phyloP scores from a whole-genome alignment of 2,888 invertebrate genomes.

The Gandaritis pyraliata region DNA sequence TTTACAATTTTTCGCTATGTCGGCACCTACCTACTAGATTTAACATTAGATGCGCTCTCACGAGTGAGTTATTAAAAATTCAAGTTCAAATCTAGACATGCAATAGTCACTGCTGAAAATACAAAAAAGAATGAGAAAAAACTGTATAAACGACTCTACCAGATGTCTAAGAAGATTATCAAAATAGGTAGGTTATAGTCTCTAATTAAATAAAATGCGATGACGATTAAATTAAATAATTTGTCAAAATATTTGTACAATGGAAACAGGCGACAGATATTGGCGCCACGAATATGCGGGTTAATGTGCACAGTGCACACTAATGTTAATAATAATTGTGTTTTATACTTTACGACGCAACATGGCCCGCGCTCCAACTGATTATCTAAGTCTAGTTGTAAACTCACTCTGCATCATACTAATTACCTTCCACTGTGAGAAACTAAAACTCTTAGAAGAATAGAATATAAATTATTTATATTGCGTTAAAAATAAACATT shows the following conservation, averaged over 20 bases:
- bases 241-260: conserved; percentile 39
- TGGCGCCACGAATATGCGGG: conserved; percentile 73
- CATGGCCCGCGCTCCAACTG: conserved; percentile 44
- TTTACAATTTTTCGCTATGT: not conserved
- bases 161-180: too few relatives aligned
- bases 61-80: conserved; percentile 2
- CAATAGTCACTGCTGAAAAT: not conserved
- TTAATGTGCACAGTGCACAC: conserved; percentile 61
- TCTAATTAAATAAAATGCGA: too few relatives aligned
- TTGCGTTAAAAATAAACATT: too few relatives aligned
- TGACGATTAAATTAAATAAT: too few relatives aligned
- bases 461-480: not conserved
- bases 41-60: conserved; percentile 5
- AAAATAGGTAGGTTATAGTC: too few relatives aligned
- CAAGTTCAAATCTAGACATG: not conserved
- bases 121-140: not conserved
- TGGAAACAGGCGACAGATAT: conserved; percentile 58
- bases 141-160: not conserved
- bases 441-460: not conserved
- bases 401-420: conserved; percentile 12
- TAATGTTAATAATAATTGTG: conserved; percentile 41
- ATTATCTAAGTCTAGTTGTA: conserved; percentile 37
- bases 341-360: conserved; percentile 43
- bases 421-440: not conserved
- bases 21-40: not conserved